A percentile compares a stretch with the other conserved stretches of the same genome.
These are phyloP conservation scores for Knipowitschia caucasica DNA, from an alignment of 2,797 vertebrate genomes.

Conservation along the genomic window DNA sequence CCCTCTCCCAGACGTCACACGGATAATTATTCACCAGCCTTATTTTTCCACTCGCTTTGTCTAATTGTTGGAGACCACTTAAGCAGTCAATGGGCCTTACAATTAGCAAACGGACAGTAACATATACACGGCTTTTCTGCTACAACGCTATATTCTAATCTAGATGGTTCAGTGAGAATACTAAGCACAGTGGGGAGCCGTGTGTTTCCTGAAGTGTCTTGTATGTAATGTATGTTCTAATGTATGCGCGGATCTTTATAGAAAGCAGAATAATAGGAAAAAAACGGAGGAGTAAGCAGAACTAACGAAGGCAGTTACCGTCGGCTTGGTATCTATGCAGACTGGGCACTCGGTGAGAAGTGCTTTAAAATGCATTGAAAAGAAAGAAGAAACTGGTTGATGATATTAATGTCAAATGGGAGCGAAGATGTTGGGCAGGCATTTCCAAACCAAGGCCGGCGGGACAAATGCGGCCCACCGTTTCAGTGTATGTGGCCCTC, in stretches of 20 bases:
- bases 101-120: slow-evolving; percentile 21
- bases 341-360: slow-evolving; percentile 17
- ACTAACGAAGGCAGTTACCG: slow-evolving; percentile 36
- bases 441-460: too few species aligned
- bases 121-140: background rate
- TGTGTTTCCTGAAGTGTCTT: slow-evolving; percentile 12
- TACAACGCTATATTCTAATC: background rate
- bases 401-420: background rate
- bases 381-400: background rate
- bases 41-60: slow-evolving; percentile 6
- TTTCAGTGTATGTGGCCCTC: too few species aligned
- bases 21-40: slow-evolving; percentile 11
- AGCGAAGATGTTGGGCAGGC: background rate
- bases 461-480: too few species aligned
- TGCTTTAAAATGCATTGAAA: slow-evolving; percentile 3
- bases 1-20: slow-evolving; percentile 4
- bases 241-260: slow-evolving; percentile 49
- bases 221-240: slow-evolving; percentile 46
- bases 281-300: slow-evolving; percentile 58
- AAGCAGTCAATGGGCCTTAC: background rate
- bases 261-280: slow-evolving; percentile 38
- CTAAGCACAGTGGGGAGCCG: slow-evolving; percentile 7
- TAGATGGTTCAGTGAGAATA: slow-evolving; percentile 24
- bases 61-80: slow-evolving; percentile 7
- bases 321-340: slow-evolving; percentile 35